Evolutionary conservation across 1,140 invertebrate species (phyloP).

Genomic region (Acyrthosiphon pisum): DNA sequence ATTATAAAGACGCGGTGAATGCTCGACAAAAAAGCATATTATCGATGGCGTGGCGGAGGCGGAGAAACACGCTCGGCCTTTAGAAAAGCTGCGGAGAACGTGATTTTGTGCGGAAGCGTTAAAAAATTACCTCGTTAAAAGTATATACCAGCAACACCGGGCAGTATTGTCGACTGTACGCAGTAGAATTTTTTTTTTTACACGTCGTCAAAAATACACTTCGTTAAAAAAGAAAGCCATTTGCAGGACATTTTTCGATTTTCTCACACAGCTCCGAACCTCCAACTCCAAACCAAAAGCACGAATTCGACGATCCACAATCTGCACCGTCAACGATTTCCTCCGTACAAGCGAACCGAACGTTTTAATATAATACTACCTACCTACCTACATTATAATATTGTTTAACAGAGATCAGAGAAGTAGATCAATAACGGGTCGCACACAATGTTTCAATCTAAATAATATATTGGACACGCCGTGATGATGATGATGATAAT

Average conservation of each 20-base stretch:
- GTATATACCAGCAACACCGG: neutral
- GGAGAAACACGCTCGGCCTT: neutral
- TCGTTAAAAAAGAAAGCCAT: neutral
- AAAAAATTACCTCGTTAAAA: conserved; percentile 12
- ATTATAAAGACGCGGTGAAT: neutral
- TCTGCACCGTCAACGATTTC: neutral
- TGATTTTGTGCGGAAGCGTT: neutral
- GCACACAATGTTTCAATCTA: neutral
- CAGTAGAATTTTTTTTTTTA: neutral
- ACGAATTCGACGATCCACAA: neutral
- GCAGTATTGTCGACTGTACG: neutral
- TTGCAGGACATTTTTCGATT: neutral
- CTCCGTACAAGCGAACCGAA: neutral
- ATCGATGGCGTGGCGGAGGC: neutral
- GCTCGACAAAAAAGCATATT: neutral
- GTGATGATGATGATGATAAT: neutral
- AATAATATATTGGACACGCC: neutral
- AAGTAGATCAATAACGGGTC: neutral
- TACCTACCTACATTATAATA: neutral
- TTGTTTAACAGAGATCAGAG: neutral
- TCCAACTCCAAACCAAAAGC: neutral
- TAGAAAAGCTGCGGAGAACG: neutral
- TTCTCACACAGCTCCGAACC: neutral
- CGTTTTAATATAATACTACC: neutral
- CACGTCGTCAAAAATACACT: neutral